Conservation (phyloP, 2,888 invertebrate genomes). For the Acleris emargana region DNA sequence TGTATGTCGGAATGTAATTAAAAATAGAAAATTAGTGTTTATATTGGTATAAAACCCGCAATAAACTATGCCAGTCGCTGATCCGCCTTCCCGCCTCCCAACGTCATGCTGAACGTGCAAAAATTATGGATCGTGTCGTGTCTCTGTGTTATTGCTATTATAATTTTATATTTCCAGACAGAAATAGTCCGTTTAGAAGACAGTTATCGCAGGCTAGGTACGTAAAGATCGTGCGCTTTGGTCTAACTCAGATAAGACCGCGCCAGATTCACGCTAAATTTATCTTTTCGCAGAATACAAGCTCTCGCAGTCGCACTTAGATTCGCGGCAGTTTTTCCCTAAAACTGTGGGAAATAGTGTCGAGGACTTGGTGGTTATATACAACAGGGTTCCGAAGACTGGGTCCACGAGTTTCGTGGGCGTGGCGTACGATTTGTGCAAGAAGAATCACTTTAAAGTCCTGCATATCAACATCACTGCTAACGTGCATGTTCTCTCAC, state of each 20-base stretch:
- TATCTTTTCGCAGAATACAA: conserved; percentile 61
- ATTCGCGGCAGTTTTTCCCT: conserved; percentile 70
- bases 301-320: conserved; percentile 60
- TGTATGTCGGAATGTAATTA: conserved; percentile 46
- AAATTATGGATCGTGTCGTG: conserved; percentile 76
- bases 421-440: conserved; percentile 94
- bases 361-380: conserved; percentile 92
- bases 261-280: conserved; percentile 11
- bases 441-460: conserved; percentile 85
- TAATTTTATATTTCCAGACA: conserved; percentile 76
- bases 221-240: conserved; percentile 39
- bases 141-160: conserved; percentile 72
- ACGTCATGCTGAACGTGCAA: conserved; percentile 76
- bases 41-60: conserved; percentile 65
- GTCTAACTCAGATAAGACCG: conserved; percentile 4
- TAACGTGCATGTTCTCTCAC: conserved; percentile 97
- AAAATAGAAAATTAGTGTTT: conserved; percentile 59
- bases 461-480: conserved; percentile 98
- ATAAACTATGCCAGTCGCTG: conserved; percentile 59
- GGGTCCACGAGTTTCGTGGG: conserved; percentile 98
- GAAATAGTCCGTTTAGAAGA: conserved; percentile 75
- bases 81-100: conserved; percentile 48
- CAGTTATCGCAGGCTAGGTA: conserved; percentile 69
- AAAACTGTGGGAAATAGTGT: conserved; percentile 67
- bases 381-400: conserved; percentile 98